Base-by-base conservation (phyloP, 37 sponge, comb jelly and placozoan species). In the Cladorhizidae sp. region DNA sequence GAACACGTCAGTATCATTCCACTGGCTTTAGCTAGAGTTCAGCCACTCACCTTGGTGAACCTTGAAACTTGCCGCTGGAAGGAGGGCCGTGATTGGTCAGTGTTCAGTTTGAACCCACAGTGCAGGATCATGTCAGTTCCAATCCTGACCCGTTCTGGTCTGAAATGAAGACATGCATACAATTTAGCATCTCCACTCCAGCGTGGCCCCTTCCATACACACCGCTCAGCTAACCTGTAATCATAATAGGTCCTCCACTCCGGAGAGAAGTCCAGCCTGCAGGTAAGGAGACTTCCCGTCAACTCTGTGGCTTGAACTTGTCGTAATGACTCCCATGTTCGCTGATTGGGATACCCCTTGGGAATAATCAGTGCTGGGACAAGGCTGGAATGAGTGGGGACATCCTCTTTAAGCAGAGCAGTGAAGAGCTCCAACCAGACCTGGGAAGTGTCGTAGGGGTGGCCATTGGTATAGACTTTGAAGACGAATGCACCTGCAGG, bases 191-290 rank as follows among this genome's bases (percentile, higher is more conserved):
- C 12, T 6, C 12, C 5, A 59, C 18, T 59, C 28, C 61, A 59
- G 28, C 6, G 28, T 59, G 28, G 6, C 8, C 12, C 12, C 3
- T 26, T 26, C 12, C 5, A 26, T 18, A 59, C 18, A 3, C 3
- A 5, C 8, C 5, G 5, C 49, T 45, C 28, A 25, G 25, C 56
- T 21, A 75, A 93, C 94, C 90, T 77, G 81, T 83, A 63, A 57
- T 93, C 94, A 75, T 84, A 89, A 31, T 93, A 93, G 35, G 77
- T 79, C 31, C 86, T 73, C 94, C 94, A 93, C 43, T 93, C 94
- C 21, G 90, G 61, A 12, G 87, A 87, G 82, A 90, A 88, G 71
- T 93, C 94, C 72, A 51, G 81, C 21, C 73, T 71, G 62, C 90
- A 93, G 15, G 90, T 93, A 56, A 93, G 73, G 0, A 89, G 73